phyloP scores from a whole-genome alignment of 2,888 invertebrate genomes.

The Diplolepis rosae region DNA sequence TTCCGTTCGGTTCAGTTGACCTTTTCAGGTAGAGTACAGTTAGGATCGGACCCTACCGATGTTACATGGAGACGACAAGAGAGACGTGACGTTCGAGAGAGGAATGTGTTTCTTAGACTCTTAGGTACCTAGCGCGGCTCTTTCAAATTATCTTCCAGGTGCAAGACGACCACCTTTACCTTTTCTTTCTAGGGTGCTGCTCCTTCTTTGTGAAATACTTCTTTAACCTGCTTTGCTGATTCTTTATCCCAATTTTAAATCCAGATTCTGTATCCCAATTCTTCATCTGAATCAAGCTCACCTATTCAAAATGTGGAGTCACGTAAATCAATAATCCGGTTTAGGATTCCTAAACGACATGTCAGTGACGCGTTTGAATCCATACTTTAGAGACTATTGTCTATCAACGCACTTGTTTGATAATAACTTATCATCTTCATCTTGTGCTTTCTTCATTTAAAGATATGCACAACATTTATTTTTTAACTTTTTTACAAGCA shows the following conservation, averaged over 20 bases:
- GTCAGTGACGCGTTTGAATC: conserved; percentile 11
- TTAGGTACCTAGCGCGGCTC: conserved; percentile 6
- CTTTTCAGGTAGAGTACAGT: conserved; percentile 29
- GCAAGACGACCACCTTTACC: conserved; percentile 15
- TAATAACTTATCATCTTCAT: too few relatives aligned
- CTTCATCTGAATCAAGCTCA: background rate
- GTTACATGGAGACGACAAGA: conserved; percentile 3
- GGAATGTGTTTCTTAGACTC: conserved; percentile 24
- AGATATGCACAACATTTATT: too few relatives aligned
- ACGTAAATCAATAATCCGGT: conserved; percentile 3
- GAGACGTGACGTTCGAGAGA: background rate
- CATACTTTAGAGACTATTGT: background rate
- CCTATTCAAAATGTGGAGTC: conserved; percentile 2
- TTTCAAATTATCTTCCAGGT: conserved; percentile 17
- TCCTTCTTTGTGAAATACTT: background rate
- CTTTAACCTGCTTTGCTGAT: background rate
- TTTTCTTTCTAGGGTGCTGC: background rate
- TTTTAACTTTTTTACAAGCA: too few relatives aligned
- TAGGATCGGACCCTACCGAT: conserved; percentile 3
- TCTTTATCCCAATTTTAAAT: conserved; percentile 31
- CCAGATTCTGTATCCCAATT: background rate
- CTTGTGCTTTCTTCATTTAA: too few relatives aligned
- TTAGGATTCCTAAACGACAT: background rate
- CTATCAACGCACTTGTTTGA: background rate
- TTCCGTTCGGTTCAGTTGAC: background rate